These are phyloP conservation scores for Agriopis leucophaearia DNA, from an alignment of 2,888 invertebrate species.

Conservation along the genomic window DNA sequence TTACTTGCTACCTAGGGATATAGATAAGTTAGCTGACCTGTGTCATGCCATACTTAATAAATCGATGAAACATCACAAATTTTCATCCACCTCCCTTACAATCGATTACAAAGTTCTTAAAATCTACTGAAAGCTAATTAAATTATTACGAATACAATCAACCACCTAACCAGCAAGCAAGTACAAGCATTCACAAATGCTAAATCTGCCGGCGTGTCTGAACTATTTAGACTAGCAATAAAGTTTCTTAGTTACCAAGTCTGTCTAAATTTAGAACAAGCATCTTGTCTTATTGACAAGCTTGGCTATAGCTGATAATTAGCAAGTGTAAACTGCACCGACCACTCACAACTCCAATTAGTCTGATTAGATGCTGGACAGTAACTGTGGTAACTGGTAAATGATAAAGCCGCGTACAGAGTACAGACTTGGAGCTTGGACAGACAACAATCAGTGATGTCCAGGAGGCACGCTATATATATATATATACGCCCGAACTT, in stretches of 20 bases:
- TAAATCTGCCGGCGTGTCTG: not conserved
- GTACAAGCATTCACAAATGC: not conserved
- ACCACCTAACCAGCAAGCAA: too few relatives aligned
- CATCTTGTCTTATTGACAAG: conserved; percentile 3
- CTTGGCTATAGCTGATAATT: conserved; percentile 2
- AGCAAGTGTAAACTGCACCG: not conserved
- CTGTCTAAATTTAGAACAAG: conserved; percentile 5
- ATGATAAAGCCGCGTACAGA: not conserved
- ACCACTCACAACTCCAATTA: conserved; percentile 25
- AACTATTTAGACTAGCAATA: not conserved
- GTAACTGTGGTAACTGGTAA: conserved; percentile 20
- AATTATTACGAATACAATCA: too few relatives aligned
- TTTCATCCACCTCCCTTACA: too few relatives aligned
- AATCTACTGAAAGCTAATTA: too few relatives aligned
- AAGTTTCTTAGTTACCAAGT: not conserved
- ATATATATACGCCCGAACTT: not conserved
- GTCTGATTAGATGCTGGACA: conserved; percentile 13
- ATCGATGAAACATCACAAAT: too few relatives aligned
- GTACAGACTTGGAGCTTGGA: not conserved
- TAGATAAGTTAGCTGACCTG: too few relatives aligned
- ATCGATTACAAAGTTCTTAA: too few relatives aligned
- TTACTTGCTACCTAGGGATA: too few relatives aligned
- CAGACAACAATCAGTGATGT: too few relatives aligned
- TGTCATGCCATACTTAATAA: too few relatives aligned
- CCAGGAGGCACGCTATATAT: too few relatives aligned